These are phyloP conservation scores for Dryas iulia DNA, from an alignment of 1,140 invertebrate species.

Conservation along the genomic window DNA sequence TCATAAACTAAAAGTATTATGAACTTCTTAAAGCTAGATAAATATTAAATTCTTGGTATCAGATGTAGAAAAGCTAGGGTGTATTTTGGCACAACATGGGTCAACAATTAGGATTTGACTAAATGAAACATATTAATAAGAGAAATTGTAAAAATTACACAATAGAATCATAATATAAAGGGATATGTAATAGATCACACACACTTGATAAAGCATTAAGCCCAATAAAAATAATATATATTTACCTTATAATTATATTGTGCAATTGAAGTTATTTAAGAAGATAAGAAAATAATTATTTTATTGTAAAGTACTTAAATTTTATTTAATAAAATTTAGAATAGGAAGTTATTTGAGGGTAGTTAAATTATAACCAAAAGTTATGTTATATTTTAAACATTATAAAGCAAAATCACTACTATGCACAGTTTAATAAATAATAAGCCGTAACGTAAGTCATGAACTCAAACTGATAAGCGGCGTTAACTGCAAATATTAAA, in stretches of 20 bases:
- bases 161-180: too few relatives aligned
- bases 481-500: background rate
- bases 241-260: background rate
- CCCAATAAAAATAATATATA: background rate
- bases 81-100: too few relatives aligned
- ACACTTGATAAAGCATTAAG: background rate
- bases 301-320: background rate
- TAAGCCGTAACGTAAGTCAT: background rate
- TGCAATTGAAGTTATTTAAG: background rate
- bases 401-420: background rate
- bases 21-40: too few relatives aligned
- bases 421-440: background rate
- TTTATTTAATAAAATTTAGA: background rate
- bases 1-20: too few relatives aligned
- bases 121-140: too few relatives aligned
- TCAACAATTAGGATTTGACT: too few relatives aligned
- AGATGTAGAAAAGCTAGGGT: too few relatives aligned
- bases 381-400: background rate
- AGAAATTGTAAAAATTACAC: too few relatives aligned
- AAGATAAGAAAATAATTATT: background rate
- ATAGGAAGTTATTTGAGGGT: background rate
- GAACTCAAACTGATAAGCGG: slow-evolving; percentile 12
- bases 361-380: background rate
- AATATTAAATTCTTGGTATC: too few relatives aligned
- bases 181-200: background rate